phyloP scores from a whole-genome alignment of 2,888 invertebrate species.

The Philereme transversata region DNA sequence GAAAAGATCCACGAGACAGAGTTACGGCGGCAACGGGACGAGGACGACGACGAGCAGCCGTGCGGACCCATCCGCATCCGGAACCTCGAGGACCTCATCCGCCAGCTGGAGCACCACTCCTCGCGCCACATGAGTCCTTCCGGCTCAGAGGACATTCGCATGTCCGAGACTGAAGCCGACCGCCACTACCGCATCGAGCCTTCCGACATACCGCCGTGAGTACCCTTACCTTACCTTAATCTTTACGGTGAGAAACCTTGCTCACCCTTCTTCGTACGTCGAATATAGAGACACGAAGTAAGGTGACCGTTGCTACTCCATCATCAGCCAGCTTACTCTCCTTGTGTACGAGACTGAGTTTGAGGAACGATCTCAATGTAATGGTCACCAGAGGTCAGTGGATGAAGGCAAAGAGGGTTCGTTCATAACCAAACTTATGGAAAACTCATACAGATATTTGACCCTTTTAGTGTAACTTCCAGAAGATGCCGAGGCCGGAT shows the following conservation, averaged over 20 bases:
- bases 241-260: too few species aligned
- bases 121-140: constrained; percentile 94
- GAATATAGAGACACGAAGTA: too few species aligned
- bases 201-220: constrained; percentile 77
- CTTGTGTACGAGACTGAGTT: too few species aligned
- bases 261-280: too few species aligned
- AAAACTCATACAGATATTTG: too few species aligned
- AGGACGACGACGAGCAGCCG: constrained; percentile 89
- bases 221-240: too few species aligned
- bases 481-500: constrained; percentile 81
- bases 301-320: too few species aligned
- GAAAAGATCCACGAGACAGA: constrained; percentile 90
- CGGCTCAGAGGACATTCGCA: constrained; percentile 94
- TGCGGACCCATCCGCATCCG: constrained; percentile 94
- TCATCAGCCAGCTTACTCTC: too few species aligned
- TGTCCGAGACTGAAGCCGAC: constrained; percentile 95
- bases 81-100: constrained; percentile 94
- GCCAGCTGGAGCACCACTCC: constrained; percentile 94
- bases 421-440: too few species aligned
- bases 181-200: constrained; percentile 92
- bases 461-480: constrained; percentile 29
- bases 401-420: too few species aligned
- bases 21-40: constrained; percentile 80
- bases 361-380: too few species aligned
- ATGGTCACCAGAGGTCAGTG: too few species aligned